Base-by-base conservation (phyloP, 1,140 invertebrate species). In the Agrypnia vestita region DNA sequence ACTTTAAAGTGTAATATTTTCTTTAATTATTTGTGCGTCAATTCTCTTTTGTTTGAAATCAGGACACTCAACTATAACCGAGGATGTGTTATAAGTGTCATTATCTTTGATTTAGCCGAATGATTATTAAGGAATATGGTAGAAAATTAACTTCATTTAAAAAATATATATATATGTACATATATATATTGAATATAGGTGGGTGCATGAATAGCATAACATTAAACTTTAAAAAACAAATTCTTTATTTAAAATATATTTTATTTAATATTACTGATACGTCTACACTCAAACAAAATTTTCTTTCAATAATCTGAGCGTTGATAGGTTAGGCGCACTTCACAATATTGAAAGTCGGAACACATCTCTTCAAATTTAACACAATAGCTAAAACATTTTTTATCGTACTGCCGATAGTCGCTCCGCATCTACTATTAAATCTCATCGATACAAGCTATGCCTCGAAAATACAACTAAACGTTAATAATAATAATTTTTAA, bases 401-500 rank as follows among this genome's bases (percentile, higher is more conserved):
- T 6, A 35, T 35, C 25, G 6, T 35, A 35, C 25, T 6, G 25
- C 15, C 55, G 10, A 21, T 59, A 59, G 21, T 59, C 25, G 55
- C 12, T 6, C 6, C 7, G 7, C 17, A 21, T 59, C 4, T 11
- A 3, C 15, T 59, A 19, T 56, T 9, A 8, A 17, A 56, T 4
- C n/a, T 56, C 25, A 35, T 56, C 15, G 11, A 12, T 55, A 17
- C n/a, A 56, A 9, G 15, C 19, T 56, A 56, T 15, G n/a, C n/a
- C 53, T n/a, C 6, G 53, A 56, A 15, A 19, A 9, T 17, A 56
- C 15, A 56, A 56, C 53, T 17, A 9, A 56, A 59, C 55, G 11
- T 59, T 59, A 59, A 59, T 59, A 64, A 64, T 43, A 35, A 64
- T 13, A 64, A 25, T 25, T 35, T 25, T 13, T 64, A 64, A 64